Evolutionary conservation across 2,113 vertebrate genomes (phyloP).

Genomic region (Odocoileus hemionus): DNA sequence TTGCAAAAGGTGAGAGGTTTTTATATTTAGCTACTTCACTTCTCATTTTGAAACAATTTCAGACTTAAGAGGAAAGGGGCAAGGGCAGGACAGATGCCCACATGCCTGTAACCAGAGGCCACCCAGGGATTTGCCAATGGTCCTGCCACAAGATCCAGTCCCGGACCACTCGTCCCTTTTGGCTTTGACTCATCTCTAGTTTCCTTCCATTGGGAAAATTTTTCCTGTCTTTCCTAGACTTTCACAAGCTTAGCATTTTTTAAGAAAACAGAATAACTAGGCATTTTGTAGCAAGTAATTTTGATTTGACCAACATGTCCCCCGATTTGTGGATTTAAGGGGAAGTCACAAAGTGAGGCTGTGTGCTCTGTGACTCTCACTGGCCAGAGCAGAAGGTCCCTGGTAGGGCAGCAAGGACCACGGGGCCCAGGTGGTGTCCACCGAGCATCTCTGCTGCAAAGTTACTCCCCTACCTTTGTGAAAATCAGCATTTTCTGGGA

Average conservation of each 20-base stretch:
- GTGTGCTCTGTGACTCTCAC: rapidly evolving
- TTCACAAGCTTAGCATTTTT: background rate
- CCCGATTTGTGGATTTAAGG: rapidly evolving
- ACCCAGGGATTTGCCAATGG: rapidly evolving
- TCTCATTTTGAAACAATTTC: background rate
- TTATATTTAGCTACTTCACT: background rate
- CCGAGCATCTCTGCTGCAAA: background rate
- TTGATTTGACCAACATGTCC: rapidly evolving
- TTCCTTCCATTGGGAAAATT: background rate
- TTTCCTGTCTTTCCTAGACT: background rate
- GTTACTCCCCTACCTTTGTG: background rate
- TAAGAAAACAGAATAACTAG: background rate
- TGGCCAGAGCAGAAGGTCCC: rapidly evolving
- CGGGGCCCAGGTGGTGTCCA: background rate
- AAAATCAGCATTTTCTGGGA: background rate
- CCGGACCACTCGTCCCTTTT: rapidly evolving
- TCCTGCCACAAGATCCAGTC: rapidly evolving
- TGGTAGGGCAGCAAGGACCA: background rate
- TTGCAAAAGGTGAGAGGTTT: rapidly evolving
- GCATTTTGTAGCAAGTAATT: background rate
- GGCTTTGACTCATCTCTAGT: rapidly evolving
- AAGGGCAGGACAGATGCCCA: background rate
- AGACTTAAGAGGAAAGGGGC: background rate
- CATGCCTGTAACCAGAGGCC: too few relatives aligned
- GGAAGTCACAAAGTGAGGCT: rapidly evolving